These are phyloP conservation scores for Anoura caudifer DNA, from an alignment of 2,113 vertebrate genomes.

Conservation along the genomic window DNA sequence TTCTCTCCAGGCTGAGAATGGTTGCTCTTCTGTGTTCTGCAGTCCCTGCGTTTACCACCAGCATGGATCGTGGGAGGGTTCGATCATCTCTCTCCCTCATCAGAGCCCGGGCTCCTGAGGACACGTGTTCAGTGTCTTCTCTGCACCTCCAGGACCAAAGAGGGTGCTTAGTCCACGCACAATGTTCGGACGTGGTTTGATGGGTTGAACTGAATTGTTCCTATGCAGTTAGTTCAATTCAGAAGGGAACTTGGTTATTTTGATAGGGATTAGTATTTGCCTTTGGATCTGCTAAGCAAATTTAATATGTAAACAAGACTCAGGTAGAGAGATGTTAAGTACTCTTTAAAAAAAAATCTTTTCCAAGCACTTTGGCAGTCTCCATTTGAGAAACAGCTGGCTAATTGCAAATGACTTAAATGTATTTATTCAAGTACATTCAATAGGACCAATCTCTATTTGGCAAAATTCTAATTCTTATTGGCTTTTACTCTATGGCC, in stretches of 20 bases:
- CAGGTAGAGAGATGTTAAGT: neutral
- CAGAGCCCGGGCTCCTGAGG: neutral
- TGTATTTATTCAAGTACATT: conserved; percentile 18
- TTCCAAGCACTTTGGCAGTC: neutral
- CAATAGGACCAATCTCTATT: neutral
- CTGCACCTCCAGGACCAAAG: neutral
- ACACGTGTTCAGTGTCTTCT: neutral
- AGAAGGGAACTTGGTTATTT: neutral
- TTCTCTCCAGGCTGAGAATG: neutral
- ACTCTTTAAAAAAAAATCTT: neutral
- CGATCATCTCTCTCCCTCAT: neutral
- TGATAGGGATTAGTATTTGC: conserved; percentile 2
- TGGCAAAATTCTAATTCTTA: neutral
- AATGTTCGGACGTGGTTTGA: neutral
- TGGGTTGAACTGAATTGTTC: neutral
- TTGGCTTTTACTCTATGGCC: neutral
- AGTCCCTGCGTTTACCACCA: neutral
- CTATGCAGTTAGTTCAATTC: neutral
- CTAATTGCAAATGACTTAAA: conserved; percentile 19
- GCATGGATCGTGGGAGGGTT: neutral
- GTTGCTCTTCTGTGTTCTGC: neutral
- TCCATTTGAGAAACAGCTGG: neutral
- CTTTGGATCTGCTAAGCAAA: conserved; percentile 26
- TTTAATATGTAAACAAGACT: neutral
- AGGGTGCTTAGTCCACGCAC: neutral